Percentiles rank a stretch among this genome's conserved stretches.
Conservation (phyloP, 2,888 invertebrate species). For the Epiblema foenella region DNA sequence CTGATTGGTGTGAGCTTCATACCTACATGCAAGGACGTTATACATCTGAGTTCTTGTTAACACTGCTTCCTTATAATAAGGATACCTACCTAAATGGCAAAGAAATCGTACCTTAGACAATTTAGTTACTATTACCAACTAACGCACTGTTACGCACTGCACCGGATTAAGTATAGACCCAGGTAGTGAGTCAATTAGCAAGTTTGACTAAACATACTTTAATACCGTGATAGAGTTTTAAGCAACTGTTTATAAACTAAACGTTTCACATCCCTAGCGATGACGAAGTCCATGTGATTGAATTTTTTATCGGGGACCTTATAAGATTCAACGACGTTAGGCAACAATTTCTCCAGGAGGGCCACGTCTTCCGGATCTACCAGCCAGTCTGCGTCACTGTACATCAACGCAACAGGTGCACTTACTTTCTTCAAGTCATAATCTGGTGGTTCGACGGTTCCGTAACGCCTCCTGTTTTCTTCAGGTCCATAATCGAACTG, state of each 20-base stretch:
- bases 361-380: slow-evolving; percentile 85
- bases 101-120: no score
- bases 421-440: slow-evolving; percentile 62
- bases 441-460: slow-evolving; percentile 58
- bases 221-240: slow-evolving; percentile 35
- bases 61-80: no score
- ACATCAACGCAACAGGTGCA: slow-evolving; percentile 68
- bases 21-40: no score
- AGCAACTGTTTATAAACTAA: slow-evolving; percentile 52
- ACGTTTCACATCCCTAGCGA: slow-evolving; percentile 65
- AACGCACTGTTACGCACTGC: no score
- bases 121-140: no score
- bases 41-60: no score
- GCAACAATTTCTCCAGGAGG: slow-evolving; percentile 77
- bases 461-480: slow-evolving; percentile 63
- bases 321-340: slow-evolving; percentile 82
- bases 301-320: slow-evolving; percentile 80
- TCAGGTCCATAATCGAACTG: slow-evolving; percentile 64
- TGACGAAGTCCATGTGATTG: slow-evolving; percentile 72
- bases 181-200: no score
- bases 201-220: not conserved
- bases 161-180: no score
- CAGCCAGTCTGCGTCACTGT: slow-evolving; percentile 86
- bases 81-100: no score
- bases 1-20: no score